Evolutionary conservation across 2,113 vertebrate species (phyloP).

Genomic region (Cyanoliseus patagonus): DNA sequence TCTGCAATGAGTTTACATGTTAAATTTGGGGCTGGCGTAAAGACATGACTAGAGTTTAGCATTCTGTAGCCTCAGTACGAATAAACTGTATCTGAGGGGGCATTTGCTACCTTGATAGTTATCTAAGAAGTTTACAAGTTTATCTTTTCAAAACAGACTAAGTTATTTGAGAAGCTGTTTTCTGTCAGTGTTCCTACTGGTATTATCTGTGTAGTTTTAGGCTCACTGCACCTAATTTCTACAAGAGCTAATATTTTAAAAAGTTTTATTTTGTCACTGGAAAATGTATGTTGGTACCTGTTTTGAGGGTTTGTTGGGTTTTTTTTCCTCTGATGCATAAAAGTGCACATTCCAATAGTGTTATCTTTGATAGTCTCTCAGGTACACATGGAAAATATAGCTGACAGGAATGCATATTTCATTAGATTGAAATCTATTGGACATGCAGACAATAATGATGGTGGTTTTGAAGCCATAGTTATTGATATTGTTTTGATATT

Average conservation of each 20-base stretch:
- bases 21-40: slow-evolving; percentile 21
- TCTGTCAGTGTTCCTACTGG: not conserved
- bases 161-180: not conserved
- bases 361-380: not conserved
- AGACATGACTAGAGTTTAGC: slow-evolving; percentile 29
- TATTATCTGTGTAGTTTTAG: not conserved
- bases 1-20: slow-evolving; percentile 35
- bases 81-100: not conserved
- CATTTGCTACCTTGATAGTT: slow-evolving; percentile 15
- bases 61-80: slow-evolving; percentile 24
- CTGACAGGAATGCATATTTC: not conserved
- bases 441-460: not conserved
- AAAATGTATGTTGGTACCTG: not conserved
- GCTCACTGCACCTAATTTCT: not conserved
- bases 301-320: not conserved
- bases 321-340: not conserved
- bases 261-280: not conserved
- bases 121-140: slow-evolving; percentile 8
- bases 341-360: not conserved
- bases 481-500: not conserved
- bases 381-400: not conserved
- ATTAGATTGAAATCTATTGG: not conserved
- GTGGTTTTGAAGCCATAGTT: not conserved
- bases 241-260: not conserved
- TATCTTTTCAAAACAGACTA: not conserved